Conservation (phyloP, 2,888 invertebrate species). For the Cephus rjabovi region DNA sequence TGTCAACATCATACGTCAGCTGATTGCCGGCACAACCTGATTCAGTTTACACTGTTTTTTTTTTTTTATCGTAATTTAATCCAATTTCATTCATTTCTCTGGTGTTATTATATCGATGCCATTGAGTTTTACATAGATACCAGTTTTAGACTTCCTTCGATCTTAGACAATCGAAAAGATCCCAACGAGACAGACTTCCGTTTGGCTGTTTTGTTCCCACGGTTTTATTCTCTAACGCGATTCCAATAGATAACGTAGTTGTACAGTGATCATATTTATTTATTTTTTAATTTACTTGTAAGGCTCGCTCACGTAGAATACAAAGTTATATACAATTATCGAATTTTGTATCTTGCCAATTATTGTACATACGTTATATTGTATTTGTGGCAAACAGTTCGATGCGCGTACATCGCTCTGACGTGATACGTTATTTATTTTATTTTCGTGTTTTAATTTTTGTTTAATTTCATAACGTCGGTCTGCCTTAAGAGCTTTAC, state of each 20-base stretch:
- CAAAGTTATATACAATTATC: neutral
- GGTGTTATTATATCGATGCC: neutral
- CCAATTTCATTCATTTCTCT: neutral
- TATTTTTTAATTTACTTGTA: neutral
- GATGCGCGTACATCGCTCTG: neutral
- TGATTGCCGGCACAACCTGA: conserved; percentile 52
- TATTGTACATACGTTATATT: neutral
- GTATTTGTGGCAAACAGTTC: neutral
- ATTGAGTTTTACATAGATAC: neutral
- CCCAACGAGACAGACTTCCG: neutral
- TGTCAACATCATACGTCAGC: conserved; percentile 58
- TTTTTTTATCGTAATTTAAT: neutral
- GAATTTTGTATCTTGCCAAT: neutral
- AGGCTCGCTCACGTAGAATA: neutral
- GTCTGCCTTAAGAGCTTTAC: neutral
- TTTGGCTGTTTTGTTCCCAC: neutral
- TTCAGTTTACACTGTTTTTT: conserved; percentile 1
- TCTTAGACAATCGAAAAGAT: neutral
- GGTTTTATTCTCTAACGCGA: neutral
- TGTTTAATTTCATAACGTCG: neutral
- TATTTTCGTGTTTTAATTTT: neutral
- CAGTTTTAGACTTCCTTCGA: neutral
- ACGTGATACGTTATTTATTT: neutral
- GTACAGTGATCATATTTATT: conserved; percentile 9
- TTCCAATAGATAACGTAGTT: neutral